phyloP scores from a whole-genome alignment of 2,888 invertebrate genomes.

The Penaeus monodon region DNA sequence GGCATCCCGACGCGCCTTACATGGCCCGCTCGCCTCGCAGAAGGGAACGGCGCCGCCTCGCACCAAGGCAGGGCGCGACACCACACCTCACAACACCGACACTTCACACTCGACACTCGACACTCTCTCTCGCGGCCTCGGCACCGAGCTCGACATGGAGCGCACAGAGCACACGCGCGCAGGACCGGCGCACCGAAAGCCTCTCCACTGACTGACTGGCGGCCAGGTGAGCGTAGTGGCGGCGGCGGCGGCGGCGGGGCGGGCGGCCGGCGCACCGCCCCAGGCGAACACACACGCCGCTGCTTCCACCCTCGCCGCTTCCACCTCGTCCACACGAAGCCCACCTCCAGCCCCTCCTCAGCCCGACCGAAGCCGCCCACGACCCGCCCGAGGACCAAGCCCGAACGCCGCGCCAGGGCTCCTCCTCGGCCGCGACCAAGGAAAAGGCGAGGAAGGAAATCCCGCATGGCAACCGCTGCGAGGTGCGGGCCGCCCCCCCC shows the following conservation, averaged over 20 bases:
- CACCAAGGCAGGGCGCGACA: not conserved
- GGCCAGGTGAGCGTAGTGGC: conserved; percentile 35
- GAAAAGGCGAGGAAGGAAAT: no score
- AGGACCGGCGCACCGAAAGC: conserved; percentile 30
- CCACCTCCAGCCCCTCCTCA: not conserved
- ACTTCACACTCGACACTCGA: not conserved
- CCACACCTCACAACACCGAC: not conserved
- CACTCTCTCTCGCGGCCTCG: conserved; percentile 12
- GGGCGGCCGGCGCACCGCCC: conserved; percentile 44
- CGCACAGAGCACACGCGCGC: not conserved
- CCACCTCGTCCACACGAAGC: not conserved
- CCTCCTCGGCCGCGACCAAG: no score
- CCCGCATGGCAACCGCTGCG: no score
- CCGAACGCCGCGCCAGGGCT: no score
- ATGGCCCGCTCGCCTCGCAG: conserved; percentile 18
- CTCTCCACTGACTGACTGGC: conserved; percentile 44
- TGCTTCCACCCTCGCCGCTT: not conserved
- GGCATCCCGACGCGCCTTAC: conserved; percentile 41
- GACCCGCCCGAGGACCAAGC: no score
- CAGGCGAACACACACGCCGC: conserved; percentile 14
- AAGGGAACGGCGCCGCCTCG: not conserved
- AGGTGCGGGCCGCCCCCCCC: not conserved
- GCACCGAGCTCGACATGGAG: conserved; percentile 8
- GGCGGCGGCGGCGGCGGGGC: not conserved
- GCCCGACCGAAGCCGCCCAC: no score